Evolutionary conservation across 1,140 invertebrate species (phyloP), one percentile per base, ranked within the genome.

Genomic region (Bursaphelenchus mucronatus): DNA sequence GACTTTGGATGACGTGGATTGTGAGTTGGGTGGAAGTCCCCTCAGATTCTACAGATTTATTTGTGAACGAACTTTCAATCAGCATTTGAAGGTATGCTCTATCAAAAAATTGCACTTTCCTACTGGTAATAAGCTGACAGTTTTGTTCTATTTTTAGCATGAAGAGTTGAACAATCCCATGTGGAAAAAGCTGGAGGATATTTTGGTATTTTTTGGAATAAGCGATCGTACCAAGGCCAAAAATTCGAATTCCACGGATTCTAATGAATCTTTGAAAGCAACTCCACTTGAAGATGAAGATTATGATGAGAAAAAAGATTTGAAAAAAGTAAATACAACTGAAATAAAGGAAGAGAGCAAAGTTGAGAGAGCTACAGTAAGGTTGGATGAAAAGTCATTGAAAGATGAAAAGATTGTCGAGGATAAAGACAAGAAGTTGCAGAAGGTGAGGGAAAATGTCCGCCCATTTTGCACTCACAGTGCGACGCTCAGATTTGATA

Each of bases 141-240:
- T 8, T 13, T 30, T 40, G 8, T 43, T 63, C 15, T 7, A 8
- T 50, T 66, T 74, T 56, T 15, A 72, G 74, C 72, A 74, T 11
- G 74, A 74, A 73, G 56, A 64, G 43, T 39, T 64, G 15, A 74
- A 76, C 47, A 74, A 74, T 41, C 74, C 74, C 4, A 47, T 74
- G 10, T 74, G 72, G 72, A 73, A 76, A n/a, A 75, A 76, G 50
- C 39, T 74, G 46, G 74, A 76, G 51, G 68, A 76, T 44, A 71
- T 74, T 51, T 54, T 74, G 13, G 54, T 45, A 21, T 74, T 76
- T 39, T 74, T 74, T 50, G 72, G 72, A 19, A 72, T 74, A 41
- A 57, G 58, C 21, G 15, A 43, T 5, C 40, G 39, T 40, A 44
- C 57, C 13, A 40, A 30, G 10, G 19, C 57, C 1, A 21, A 17